Evolutionary conservation across 2,113 vertebrate species (phyloP).

Genomic region (Anhinga rufa): DNA sequence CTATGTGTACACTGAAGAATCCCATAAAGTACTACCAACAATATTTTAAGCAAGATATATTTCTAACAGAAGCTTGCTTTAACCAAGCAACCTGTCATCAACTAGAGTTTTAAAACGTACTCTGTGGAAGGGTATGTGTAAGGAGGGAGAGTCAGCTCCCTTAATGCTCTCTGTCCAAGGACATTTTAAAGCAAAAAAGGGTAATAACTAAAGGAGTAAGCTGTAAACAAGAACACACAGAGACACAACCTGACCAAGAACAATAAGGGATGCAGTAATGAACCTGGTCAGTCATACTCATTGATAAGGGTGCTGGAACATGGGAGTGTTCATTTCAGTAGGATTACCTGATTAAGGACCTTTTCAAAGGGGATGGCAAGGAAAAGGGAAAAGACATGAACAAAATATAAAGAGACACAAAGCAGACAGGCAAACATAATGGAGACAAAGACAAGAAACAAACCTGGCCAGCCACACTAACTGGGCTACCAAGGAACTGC

Average conservation of each 20-base stretch:
- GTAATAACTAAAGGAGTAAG: neutral
- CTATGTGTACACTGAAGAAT: neutral
- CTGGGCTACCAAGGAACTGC: neutral
- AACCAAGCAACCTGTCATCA: neutral
- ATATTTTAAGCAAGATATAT: neutral
- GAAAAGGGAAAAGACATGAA: neutral
- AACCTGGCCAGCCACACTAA: neutral
- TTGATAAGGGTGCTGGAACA: neutral
- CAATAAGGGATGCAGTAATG: neutral
- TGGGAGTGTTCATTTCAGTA: neutral
- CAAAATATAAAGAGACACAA: neutral
- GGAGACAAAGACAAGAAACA: neutral
- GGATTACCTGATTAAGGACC: neutral
- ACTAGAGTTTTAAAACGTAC: neutral
- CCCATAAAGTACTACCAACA: neutral
- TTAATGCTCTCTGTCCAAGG: neutral
- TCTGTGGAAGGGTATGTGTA: neutral
- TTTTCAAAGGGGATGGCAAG: neutral
- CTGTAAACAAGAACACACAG: neutral
- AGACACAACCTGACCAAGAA: neutral
- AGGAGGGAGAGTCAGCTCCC: neutral
- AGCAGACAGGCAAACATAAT: neutral
- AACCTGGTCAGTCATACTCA: neutral
- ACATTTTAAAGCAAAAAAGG: neutral
- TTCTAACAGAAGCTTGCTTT: neutral